These are phyloP conservation scores for Lepidurus couesii DNA, from an alignment of 1,140 invertebrate species.

Conservation along the genomic window DNA sequence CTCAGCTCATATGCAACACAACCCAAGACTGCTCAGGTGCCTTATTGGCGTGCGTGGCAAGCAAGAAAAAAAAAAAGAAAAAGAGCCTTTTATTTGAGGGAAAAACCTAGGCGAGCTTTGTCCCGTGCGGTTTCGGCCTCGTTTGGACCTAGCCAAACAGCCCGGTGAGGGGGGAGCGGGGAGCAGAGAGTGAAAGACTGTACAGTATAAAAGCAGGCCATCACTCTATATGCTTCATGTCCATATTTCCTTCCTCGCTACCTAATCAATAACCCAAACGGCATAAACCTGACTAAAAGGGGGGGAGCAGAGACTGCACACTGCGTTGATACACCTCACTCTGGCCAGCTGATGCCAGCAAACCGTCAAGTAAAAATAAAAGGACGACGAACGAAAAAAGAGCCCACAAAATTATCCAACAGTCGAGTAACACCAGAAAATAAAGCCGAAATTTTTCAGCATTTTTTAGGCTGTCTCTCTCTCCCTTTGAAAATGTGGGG, in stretches of 20 bases:
- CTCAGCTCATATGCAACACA: neutral
- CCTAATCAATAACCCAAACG: conserved; percentile 14
- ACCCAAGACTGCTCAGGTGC: neutral
- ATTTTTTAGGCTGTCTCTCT: no score
- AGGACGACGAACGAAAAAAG: neutral
- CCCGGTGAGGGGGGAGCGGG: neutral
- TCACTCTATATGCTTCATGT: neutral
- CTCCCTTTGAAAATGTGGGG: no score
- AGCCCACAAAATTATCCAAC: neutral
- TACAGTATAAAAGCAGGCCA: neutral
- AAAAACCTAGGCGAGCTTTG: neutral
- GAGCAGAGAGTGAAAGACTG: neutral
- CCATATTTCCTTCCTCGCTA: conserved; percentile 4
- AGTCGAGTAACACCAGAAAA: no score
- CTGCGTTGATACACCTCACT: neutral
- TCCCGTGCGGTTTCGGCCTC: neutral
- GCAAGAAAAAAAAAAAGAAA: neutral
- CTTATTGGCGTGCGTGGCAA: neutral
- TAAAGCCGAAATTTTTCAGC: no score
- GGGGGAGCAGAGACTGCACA: neutral
- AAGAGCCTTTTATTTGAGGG: neutral
- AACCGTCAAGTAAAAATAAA: neutral
- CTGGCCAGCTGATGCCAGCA: neutral
- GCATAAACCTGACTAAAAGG: conserved; percentile 15
- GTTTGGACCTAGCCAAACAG: neutral